phyloP scores from a whole-genome alignment of 2,113 vertebrate genomes.

The Cricetomys ansorgei region DNA sequence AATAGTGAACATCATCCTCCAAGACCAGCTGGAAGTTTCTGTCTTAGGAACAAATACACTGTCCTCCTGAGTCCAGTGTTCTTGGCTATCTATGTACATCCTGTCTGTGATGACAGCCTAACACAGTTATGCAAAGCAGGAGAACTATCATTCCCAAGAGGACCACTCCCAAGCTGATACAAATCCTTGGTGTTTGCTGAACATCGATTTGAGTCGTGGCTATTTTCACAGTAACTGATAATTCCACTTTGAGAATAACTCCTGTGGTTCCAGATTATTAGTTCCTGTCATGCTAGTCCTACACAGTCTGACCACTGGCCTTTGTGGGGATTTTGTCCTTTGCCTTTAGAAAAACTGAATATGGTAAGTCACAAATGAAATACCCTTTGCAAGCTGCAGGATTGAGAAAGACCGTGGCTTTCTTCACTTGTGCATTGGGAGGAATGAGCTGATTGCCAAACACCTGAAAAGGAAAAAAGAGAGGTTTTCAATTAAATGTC shows the following conservation, averaged over 20 bases:
- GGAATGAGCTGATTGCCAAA: slow-evolving; percentile 93
- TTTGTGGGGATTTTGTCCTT: background rate
- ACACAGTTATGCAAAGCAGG: background rate
- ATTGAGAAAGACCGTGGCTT: slow-evolving; percentile 97
- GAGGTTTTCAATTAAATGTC: slow-evolving; percentile 18
- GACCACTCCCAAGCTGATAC: background rate
- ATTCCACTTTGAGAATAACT: background rate
- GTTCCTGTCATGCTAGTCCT: background rate
- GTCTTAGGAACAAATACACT: background rate
- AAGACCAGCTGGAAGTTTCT: background rate
- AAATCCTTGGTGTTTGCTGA: background rate
- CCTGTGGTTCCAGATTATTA: background rate
- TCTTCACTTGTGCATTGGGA: slow-evolving; percentile 91
- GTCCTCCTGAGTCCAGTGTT: background rate
- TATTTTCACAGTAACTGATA: background rate
- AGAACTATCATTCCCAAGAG: background rate
- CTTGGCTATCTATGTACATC: background rate
- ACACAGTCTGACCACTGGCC: background rate
- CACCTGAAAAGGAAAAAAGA: slow-evolving; percentile 85
- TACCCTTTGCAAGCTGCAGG: slow-evolving; percentile 96
- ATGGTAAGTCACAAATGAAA: slow-evolving; percentile 7
- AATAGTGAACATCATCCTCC: background rate
- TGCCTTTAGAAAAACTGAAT: background rate
- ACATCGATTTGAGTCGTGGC: background rate
- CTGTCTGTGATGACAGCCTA: background rate